Conservation (phyloP, 2,797 vertebrate species). For the Crenichthys baileyi region DNA sequence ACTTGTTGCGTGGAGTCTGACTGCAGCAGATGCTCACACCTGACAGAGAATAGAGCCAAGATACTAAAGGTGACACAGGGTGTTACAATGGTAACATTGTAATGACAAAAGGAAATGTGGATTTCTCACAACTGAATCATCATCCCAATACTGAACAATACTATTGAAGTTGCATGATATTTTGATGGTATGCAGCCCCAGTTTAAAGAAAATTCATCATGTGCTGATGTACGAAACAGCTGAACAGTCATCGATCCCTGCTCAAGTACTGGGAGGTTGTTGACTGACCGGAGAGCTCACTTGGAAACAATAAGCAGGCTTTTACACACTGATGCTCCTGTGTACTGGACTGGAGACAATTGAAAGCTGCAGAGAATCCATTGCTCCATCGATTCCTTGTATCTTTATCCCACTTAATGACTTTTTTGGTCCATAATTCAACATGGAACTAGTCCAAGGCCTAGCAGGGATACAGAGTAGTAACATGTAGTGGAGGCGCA, state of each 20-base stretch:
- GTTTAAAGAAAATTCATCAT: conserved; percentile 12
- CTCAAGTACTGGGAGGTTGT: conserved; percentile 44
- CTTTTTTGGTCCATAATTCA: conserved; percentile 69
- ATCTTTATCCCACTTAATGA: conserved; percentile 77
- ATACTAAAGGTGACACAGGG: no score
- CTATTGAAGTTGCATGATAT: not conserved
- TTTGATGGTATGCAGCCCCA: not conserved
- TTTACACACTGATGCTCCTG: conserved; percentile 64
- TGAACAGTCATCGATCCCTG: conserved; percentile 47
- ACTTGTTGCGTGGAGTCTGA: not conserved
- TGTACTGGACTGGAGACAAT: conserved; percentile 69
- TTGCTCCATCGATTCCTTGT: conserved; percentile 75
- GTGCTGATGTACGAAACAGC: conserved; percentile 12
- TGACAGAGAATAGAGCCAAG: not conserved
- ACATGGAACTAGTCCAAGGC: conserved; percentile 55
- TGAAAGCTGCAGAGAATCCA: conserved; percentile 62
- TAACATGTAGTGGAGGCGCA: conserved; percentile 38
- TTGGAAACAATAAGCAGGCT: conserved; percentile 71
- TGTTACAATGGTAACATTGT: not conserved
- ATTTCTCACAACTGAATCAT: not conserved
- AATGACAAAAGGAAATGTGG: not conserved
- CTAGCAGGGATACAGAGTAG: conserved; percentile 39
- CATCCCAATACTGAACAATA: not conserved
- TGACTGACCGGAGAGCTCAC: conserved; percentile 62
- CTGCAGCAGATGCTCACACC: not conserved